Evolutionary conservation across 2,888 invertebrate genomes (phyloP), one percentile per base, ranked within the genome.

Genomic region (Nomada ruficornis): DNA sequence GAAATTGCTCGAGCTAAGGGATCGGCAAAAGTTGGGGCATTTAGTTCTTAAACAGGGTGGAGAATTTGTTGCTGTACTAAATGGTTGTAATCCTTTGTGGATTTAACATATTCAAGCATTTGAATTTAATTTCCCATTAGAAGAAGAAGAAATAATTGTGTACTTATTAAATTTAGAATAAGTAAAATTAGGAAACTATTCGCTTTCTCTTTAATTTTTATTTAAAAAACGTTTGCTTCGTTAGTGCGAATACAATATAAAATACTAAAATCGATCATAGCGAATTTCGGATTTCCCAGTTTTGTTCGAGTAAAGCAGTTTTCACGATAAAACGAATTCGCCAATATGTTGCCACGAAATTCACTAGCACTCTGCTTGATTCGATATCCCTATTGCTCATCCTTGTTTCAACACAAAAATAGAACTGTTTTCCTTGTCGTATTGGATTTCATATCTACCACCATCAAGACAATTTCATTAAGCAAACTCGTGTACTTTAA

Each of bases 331-430:
- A 63, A 72, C 3, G 50, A 52, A 77, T 52, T 77, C 63, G 55
- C 68, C 55, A 78, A 59, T 36, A 54, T 55, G 5, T 65, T 55
- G n/a, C 13, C 42, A 44, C 18, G 69, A 76, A 69, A 71, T 71
- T 77, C 71, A 50, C 71, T 52, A 62, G 67, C 71, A 77, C 77
- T 80, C 65, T 77, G 71, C 55, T 65, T 77, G 44, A 79, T 81
- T 79, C 68, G 81, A 65, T 73, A 55, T 65, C 29, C 64, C 42
- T 67, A 11, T 18, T 65, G 15, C 57, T 50, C 47, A 10, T 29
- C 54, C 47, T 44, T 79, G 79, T 73, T 73, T 73, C 73, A 69
- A 23, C 60, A 69, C 54, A 69, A 55, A 73, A 73, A 79, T 73
- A 79, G 63, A 73, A 69, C 60, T 62, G 63, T 60, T 60, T 64